phyloP scores from a whole-genome alignment of 2,797 vertebrate genomes.

The Cheirogaleus major region DNA sequence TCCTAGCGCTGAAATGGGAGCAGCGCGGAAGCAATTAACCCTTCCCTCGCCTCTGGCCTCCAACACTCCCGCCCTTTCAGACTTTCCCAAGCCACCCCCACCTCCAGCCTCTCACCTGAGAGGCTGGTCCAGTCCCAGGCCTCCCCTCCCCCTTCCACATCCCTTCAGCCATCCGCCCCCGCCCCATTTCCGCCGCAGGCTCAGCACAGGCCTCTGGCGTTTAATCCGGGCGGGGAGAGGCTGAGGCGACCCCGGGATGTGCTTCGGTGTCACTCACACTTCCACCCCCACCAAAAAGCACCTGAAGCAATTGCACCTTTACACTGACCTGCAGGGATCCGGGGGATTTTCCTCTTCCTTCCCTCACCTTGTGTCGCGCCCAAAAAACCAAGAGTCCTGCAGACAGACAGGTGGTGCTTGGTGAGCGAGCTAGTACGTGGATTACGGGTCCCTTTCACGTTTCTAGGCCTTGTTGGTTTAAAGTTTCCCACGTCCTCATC shows the following conservation, averaged over 20 bases:
- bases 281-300: conserved; percentile 12
- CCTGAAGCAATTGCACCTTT: conserved; percentile 27
- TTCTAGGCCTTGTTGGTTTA: conserved; percentile 19
- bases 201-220: background rate
- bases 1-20: conserved; percentile 49
- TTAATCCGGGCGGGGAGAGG: background rate
- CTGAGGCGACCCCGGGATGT: background rate
- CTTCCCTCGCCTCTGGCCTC: conserved; percentile 14
- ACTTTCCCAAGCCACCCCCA: conserved; percentile 8
- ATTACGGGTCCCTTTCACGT: background rate
- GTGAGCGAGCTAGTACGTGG: conserved; percentile 1
- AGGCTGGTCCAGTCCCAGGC: background rate
- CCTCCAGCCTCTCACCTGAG: conserved; percentile 36
- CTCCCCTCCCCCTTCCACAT: conserved; percentile 6
- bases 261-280: conserved; percentile 44
- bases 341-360: conserved; percentile 47
- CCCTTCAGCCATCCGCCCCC: background rate
- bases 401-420: conserved; percentile 43
- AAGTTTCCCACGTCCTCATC: conserved; percentile 53
- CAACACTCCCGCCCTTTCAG: conserved; percentile 40
- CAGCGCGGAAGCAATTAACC: conserved; percentile 66
- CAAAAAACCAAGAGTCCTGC: conserved; percentile 64
- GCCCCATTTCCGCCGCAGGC: conserved; percentile 24
- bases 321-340: conserved; percentile 72
- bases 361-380: conserved; percentile 40